A percentile compares a stretch with the other conserved stretches of the same genome.
Evolutionary conservation across 2,797 vertebrate genomes (phyloP).

Genomic region (Heliangelus exortis): DNA sequence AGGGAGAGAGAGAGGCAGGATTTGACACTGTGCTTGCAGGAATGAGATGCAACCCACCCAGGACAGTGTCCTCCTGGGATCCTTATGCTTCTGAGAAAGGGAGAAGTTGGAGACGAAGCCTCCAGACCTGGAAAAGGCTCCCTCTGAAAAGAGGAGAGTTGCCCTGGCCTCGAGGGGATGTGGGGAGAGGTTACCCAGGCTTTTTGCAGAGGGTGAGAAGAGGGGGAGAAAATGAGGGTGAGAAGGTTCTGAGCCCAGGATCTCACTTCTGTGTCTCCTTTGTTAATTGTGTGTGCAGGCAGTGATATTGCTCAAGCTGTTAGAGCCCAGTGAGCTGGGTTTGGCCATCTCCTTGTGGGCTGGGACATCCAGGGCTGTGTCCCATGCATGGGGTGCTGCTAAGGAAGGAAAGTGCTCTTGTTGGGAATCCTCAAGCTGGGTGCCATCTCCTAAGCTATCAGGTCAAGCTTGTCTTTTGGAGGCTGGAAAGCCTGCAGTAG

Average conservation of each 20-base stretch:
- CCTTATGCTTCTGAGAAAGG: neutral
- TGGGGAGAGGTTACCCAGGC: neutral
- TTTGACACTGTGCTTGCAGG: neutral
- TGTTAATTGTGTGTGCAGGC: neutral
- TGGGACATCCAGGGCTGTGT: fast-evolving
- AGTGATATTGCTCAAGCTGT: fast-evolving
- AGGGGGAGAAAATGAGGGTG: neutral
- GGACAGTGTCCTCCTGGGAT: neutral
- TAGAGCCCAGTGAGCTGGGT: neutral
- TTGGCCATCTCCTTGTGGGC: neutral
- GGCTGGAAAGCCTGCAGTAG: neutral
- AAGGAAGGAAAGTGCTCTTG: neutral
- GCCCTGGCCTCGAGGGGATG: neutral
- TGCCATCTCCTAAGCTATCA: fast-evolving
- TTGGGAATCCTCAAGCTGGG: neutral
- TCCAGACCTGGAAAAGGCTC: neutral
- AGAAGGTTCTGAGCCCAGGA: neutral
- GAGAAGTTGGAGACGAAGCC: neutral
- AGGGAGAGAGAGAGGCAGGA: neutral
- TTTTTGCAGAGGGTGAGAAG: neutral
- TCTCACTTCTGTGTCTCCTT: neutral
- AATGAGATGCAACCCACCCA: conserved; percentile 24
- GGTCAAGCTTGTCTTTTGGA: neutral
- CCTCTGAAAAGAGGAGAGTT: neutral
- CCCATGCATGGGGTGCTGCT: neutral